phyloP scores from a whole-genome alignment of 2,797 vertebrate genomes.

The Tangara arthus region DNA sequence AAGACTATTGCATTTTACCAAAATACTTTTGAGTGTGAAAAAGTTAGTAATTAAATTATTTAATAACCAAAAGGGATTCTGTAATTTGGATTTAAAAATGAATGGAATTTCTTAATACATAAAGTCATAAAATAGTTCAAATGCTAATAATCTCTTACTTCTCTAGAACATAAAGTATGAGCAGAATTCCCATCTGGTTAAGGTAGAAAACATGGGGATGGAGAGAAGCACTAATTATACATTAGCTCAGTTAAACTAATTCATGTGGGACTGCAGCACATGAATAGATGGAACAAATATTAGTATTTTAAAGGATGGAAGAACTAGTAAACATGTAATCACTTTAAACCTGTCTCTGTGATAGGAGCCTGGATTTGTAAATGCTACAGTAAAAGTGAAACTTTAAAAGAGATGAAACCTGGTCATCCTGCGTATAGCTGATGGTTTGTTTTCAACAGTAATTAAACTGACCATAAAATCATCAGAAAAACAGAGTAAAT shows the following conservation, averaged over 20 bases:
- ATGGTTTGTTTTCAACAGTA: not conserved
- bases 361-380: not conserved
- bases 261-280: conserved; percentile 14
- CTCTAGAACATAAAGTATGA: not conserved
- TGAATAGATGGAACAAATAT: conserved; percentile 35
- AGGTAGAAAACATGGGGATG: conserved; percentile 9
- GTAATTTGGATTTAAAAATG: not conserved
- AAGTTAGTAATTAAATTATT: not conserved
- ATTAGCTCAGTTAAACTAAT: conserved; percentile 60
- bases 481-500: not conserved
- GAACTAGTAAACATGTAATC: not conserved
- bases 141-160: conserved; percentile 13
- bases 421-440: not conserved
- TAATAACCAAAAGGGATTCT: not conserved
- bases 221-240: conserved; percentile 57
- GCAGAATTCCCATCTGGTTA: conserved; percentile 54
- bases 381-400: not conserved
- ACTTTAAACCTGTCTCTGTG: not conserved
- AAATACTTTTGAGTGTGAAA: not conserved
- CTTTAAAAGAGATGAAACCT: not conserved
- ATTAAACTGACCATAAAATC: not conserved
- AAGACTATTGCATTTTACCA: not conserved
- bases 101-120: not conserved
- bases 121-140: not conserved
- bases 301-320: conserved; percentile 30